A percentile compares a stretch with the other conserved stretches of the same genome.
These are phyloP conservation scores for Glaucidium brasilianum DNA, from an alignment of 2,113 vertebrate species.

Conservation along the genomic window DNA sequence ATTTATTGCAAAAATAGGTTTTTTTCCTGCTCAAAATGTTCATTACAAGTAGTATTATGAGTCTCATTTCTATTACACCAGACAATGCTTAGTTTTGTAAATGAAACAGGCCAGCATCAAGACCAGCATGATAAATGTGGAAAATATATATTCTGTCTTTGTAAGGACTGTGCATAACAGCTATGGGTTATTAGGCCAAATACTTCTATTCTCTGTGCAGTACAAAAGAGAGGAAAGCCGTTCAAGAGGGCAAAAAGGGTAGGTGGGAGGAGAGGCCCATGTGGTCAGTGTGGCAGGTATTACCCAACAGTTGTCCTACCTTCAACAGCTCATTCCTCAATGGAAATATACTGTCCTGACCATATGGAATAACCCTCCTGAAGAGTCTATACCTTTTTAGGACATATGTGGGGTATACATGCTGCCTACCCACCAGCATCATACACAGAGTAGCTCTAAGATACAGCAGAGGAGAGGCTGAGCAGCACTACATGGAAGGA, in stretches of 20 bases:
- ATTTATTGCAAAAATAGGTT: background rate
- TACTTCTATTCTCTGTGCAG: background rate
- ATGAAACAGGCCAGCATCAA: background rate
- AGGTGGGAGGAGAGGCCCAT: background rate
- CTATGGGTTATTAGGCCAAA: background rate
- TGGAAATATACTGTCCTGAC: rapidly evolving
- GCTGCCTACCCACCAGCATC: background rate
- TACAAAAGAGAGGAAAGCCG: background rate
- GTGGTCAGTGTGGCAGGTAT: background rate
- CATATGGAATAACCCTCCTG: rapidly evolving
- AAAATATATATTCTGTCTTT: background rate
- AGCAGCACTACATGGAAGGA: background rate
- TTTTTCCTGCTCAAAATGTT: background rate
- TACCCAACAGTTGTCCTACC: background rate
- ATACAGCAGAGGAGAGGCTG: background rate
- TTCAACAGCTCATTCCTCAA: background rate
- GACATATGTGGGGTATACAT: rapidly evolving
- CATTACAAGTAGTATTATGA: background rate
- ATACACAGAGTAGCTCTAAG: background rate
- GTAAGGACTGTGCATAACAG: background rate
- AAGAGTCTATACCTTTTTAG: rapidly evolving
- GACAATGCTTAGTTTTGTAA: background rate
- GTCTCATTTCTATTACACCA: background rate
- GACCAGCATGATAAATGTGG: background rate
- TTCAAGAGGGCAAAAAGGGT: background rate